A percentile compares a stretch with the other conserved stretches of the same genome.
Conservation (phyloP, 2,797 vertebrate genomes). For the Orientallactaga sibirica region DNA sequence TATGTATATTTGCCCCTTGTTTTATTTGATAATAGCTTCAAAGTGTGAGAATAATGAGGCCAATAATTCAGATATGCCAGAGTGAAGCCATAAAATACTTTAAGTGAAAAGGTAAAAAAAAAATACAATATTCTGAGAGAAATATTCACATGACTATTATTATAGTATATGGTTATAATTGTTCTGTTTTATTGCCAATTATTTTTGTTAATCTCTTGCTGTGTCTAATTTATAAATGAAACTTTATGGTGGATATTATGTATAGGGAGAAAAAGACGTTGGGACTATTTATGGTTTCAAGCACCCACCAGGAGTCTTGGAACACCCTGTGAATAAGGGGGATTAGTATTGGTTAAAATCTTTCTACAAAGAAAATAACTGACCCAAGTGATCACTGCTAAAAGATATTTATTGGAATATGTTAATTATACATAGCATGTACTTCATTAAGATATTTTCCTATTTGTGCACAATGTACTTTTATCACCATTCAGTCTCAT, state of each 20-base stretch:
- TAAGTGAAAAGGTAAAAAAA: not conserved
- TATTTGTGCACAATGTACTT: no score
- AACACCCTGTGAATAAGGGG: not conserved
- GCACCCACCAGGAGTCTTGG: no score
- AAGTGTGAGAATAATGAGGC: not conserved
- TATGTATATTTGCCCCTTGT: not conserved
- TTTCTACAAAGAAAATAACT: constrained; percentile 23
- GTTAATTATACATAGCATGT: no score
- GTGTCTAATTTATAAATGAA: not conserved
- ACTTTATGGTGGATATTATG: not conserved
- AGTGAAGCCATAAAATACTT: not conserved
- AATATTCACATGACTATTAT: not conserved
- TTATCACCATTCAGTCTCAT: no score
- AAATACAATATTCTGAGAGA: not conserved
- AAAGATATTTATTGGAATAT: not conserved
- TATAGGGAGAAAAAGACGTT: not conserved
- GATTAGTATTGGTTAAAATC: not conserved
- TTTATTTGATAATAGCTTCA: not conserved
- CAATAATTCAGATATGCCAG: not conserved
- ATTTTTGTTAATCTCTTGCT: not conserved
- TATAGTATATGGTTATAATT: not conserved
- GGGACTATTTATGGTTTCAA: not conserved
- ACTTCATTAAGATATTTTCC: no score
- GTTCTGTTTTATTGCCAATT: not conserved
- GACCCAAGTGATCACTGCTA: not conserved